Conservation (phyloP, 2,797 vertebrate genomes). For the Delichon dasypus region DNA sequence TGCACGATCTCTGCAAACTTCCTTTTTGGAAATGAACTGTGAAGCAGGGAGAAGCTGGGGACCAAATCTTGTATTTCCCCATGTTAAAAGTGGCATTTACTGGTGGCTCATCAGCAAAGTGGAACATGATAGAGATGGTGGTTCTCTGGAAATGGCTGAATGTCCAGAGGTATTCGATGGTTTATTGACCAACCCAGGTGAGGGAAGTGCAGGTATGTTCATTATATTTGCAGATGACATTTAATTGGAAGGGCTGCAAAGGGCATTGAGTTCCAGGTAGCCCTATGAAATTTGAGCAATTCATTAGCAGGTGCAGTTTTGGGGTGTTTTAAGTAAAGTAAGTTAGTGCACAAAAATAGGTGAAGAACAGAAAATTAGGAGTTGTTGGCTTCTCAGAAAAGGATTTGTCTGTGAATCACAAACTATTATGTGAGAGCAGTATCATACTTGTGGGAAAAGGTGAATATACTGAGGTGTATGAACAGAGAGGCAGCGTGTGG, state of each 20-base stretch:
- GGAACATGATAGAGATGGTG: fast-evolving
- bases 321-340: background rate
- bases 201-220: background rate
- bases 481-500: background rate
- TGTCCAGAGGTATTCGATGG: background rate
- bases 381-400: background rate
- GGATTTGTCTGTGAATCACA: background rate
- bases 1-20: background rate
- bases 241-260: background rate
- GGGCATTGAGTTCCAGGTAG: background rate
- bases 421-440: background rate
- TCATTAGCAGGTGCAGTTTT: background rate
- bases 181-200: background rate
- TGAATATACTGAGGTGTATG: background rate
- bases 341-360: background rate
- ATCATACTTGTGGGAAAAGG: background rate
- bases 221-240: background rate
- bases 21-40: background rate
- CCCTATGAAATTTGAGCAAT: background rate
- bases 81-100: background rate
- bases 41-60: background rate
- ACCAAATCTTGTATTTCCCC: background rate
- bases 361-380: background rate
- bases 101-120: background rate
- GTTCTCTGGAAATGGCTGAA: background rate